A percentile compares a stretch with the other conserved stretches of the same genome.
Conservation (phyloP, 1,140 invertebrate genomes). For the Sminthurides bifidus region DNA sequence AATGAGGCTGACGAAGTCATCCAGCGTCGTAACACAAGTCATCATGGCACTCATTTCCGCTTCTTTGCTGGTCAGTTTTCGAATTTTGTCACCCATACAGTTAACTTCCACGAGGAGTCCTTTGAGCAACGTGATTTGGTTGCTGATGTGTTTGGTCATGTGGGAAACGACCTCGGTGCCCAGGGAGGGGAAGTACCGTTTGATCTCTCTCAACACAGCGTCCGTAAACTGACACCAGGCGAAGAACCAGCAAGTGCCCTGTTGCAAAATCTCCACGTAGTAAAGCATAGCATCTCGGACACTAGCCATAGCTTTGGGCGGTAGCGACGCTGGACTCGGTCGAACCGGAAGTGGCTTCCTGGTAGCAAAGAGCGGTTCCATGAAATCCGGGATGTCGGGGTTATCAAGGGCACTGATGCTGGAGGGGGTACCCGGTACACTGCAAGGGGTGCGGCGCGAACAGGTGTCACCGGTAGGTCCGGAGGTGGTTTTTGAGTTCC, state of each 20-base stretch:
- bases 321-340: background rate
- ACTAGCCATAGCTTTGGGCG: background rate
- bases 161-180: background rate
- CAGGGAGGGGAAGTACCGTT: background rate
- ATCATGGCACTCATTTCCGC: background rate
- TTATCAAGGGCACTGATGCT: background rate
- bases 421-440: background rate
- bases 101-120: background rate
- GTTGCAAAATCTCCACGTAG: background rate
- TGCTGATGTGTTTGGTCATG: slow-evolving; percentile 2
- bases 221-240: background rate
- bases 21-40: background rate
- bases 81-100: background rate
- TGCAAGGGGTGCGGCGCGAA: background rate
- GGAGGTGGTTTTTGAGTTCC: background rate
- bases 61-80: background rate
- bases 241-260: background rate
- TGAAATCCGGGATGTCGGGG: background rate
- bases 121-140: background rate
- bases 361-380: background rate
- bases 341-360: background rate
- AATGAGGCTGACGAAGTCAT: background rate
- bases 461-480: background rate
- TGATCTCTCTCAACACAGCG: background rate
- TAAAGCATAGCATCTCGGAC: background rate